phyloP scores from a whole-genome alignment of 1,140 invertebrate genomes.

The Drosophila ficusphila region DNA sequence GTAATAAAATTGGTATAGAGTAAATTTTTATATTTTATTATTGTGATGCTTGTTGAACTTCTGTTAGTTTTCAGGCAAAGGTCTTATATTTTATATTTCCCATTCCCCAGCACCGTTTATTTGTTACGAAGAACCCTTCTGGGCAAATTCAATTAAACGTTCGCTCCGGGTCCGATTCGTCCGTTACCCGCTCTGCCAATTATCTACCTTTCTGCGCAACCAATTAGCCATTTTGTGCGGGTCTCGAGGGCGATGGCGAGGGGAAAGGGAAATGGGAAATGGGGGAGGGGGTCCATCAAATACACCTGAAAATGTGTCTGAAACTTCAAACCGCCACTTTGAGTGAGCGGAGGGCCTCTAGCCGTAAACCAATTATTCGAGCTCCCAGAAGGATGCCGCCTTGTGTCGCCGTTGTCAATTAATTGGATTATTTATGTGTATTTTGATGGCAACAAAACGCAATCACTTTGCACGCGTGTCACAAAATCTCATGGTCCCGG shows the following conservation, averaged over 20 bases:
- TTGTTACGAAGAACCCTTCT: slow-evolving; percentile 20
- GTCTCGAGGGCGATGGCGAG: neutral
- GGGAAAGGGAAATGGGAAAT: too few species aligned
- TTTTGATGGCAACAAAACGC: slow-evolving; percentile 64
- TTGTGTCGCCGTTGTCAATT: slow-evolving; percentile 68
- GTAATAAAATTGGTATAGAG: too few species aligned
- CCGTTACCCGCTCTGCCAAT: slow-evolving; percentile 58
- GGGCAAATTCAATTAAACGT: slow-evolving; percentile 64
- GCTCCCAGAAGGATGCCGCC: slow-evolving; percentile 55
- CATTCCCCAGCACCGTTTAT: neutral
- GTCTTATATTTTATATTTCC: too few species aligned
- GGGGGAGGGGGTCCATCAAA: slow-evolving; percentile 4
- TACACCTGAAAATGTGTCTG: slow-evolving; percentile 30
- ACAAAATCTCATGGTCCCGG: slow-evolving; percentile 10
- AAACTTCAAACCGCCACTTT: slow-evolving; percentile 66
- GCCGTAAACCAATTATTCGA: slow-evolving; percentile 67
- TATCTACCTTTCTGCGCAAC: slow-evolving; percentile 67
- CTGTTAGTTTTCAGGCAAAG: neutral
- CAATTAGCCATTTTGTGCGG: slow-evolving; percentile 67
- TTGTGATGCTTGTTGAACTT: too few species aligned
- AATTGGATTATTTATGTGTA: slow-evolving; percentile 79
- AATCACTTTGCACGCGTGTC: slow-evolving; percentile 42
- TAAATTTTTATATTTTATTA: too few species aligned
- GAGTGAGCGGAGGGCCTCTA: slow-evolving; percentile 17
- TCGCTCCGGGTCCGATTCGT: slow-evolving; percentile 42